These are phyloP conservation scores for Sebastes nivosus DNA, from an alignment of 2,797 vertebrate species.

Conservation along the genomic window DNA sequence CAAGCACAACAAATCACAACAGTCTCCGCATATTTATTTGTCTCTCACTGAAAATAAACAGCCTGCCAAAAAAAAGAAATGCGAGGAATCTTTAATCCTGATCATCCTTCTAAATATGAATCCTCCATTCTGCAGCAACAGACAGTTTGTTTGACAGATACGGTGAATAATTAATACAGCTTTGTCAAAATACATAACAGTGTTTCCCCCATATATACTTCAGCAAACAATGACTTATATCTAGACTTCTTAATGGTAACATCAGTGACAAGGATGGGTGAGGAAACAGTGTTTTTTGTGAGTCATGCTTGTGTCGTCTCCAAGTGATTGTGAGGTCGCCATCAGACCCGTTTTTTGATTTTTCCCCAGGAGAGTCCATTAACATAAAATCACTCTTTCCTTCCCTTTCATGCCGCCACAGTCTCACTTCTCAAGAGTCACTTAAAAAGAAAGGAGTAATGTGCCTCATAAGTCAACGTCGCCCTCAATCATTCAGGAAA, in stretches of 20 bases:
- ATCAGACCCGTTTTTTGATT: background rate
- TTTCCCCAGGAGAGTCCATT: constrained; percentile 41
- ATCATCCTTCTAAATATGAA: constrained; percentile 5
- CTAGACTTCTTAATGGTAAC: constrained; percentile 29
- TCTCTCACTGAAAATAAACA: background rate
- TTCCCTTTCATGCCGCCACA: constrained; percentile 18
- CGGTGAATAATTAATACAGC: constrained; percentile 63
- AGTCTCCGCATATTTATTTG: background rate
- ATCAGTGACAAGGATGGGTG: background rate
- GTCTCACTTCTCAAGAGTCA: constrained; percentile 30
- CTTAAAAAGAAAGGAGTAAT: constrained; percentile 30
- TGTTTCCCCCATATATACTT: constrained; percentile 10
- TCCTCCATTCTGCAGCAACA: background rate
- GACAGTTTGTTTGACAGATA: constrained; percentile 41
- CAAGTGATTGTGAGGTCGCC: constrained; percentile 39
- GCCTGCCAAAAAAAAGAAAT: background rate
- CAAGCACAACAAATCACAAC: background rate
- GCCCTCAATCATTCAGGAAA: constrained; percentile 24
- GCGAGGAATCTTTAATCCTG: background rate
- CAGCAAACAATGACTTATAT: constrained; percentile 48
- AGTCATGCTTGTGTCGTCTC: constrained; percentile 22
- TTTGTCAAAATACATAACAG: constrained; percentile 40
- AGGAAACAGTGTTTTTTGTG: background rate
- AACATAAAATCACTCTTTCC: constrained; percentile 47
- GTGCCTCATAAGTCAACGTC: constrained; percentile 32